A percentile compares a stretch with the other conserved stretches of the same genome.
Conservation (phyloP, 2,113 vertebrate species). For the Ciconia maguari region DNA sequence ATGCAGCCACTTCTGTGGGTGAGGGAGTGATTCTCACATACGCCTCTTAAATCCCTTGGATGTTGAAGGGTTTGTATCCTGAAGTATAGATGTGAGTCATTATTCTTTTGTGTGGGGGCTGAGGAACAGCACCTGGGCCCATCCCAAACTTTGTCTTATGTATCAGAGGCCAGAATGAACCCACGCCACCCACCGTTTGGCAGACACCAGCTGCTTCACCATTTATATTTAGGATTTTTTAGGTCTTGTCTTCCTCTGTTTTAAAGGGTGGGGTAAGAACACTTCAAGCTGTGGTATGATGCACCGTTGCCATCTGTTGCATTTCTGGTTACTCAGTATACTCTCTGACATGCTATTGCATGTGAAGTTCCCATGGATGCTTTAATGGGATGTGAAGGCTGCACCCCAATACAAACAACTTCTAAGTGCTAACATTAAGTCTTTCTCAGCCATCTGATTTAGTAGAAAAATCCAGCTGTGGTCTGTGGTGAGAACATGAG, state of each 20-base stretch:
- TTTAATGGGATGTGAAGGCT: not conserved
- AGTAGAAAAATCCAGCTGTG: not conserved
- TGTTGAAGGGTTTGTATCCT: conserved; percentile 4
- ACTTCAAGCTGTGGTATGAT: conserved; percentile 18
- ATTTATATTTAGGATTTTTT: conserved; percentile 33
- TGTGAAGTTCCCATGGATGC: not conserved
- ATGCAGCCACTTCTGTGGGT: not conserved
- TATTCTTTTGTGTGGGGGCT: conserved; percentile 58
- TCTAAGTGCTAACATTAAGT: not conserved
- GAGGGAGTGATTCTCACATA: conserved; percentile 6
- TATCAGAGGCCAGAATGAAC: conserved; percentile 42
- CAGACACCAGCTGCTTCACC: conserved; percentile 55
- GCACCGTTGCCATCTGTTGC: conserved; percentile 25
- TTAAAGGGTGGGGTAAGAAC: conserved; percentile 26
- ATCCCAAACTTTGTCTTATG: not conserved
- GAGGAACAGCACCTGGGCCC: conserved; percentile 56
- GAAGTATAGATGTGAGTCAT: conserved; percentile 47
- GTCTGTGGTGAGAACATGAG: not conserved
- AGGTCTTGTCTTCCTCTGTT: conserved; percentile 24
- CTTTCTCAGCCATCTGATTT: not conserved
- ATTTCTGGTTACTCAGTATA: not conserved
- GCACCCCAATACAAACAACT: not conserved
- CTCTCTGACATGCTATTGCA: not conserved
- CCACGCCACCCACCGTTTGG: conserved; percentile 56
- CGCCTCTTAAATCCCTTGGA: conserved; percentile 18